Evolutionary conservation across 2,888 invertebrate species (phyloP).

Genomic region (Troides helena): DNA sequence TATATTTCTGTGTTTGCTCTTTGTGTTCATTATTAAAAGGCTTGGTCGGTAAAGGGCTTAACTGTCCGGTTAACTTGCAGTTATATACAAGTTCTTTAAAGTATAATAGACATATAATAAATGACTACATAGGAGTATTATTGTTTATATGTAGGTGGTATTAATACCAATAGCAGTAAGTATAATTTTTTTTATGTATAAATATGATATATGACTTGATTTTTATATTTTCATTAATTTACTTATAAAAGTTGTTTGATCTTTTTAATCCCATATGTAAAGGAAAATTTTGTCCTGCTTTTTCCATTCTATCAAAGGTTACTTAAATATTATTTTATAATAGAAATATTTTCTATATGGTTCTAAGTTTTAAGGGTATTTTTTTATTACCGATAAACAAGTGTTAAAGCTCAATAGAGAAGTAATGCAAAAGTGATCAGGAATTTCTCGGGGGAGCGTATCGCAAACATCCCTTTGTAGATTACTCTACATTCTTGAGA

Average conservation of each 20-base stretch:
- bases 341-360: neutral
- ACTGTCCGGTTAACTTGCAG: neutral
- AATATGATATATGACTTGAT: too few species aligned
- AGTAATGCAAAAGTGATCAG: conserved; percentile 30
- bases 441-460: conserved; percentile 42
- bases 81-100: neutral
- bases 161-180: too few species aligned
- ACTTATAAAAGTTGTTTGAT: neutral
- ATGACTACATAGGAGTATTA: too few species aligned
- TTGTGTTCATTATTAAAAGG: neutral
- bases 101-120: too few species aligned
- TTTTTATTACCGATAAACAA: conserved; percentile 9
- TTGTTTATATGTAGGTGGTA: too few species aligned
- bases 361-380: neutral
- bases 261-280: neutral
- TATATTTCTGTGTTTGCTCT: neutral
- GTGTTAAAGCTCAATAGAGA: conserved; percentile 14
- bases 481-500: conserved; percentile 47
- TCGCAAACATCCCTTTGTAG: conserved; percentile 46
- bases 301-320: too few species aligned
- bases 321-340: too few species aligned
- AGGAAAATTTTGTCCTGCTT: too few species aligned
- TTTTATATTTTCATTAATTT: too few species aligned
- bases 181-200: too few species aligned
- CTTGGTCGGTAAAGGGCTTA: neutral